Evolutionary conservation across 92 coral and sea anemone genomes (phyloP), one percentile per base, ranked within the genome.

Genomic region (Plumapathes pennacea): DNA sequence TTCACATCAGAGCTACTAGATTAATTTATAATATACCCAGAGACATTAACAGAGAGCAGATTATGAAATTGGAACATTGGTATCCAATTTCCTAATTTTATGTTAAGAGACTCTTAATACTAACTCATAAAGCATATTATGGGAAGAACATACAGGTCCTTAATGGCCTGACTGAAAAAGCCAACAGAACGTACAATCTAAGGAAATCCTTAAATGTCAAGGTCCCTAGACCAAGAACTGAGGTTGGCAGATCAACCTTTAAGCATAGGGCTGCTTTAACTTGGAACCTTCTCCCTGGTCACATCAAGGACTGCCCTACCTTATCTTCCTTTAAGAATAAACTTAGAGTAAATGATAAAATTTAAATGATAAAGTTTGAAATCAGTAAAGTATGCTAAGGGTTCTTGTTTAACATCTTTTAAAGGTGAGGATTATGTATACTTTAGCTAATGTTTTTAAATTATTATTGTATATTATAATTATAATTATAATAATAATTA

Each of bases 211-310:
- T 65, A 30, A 50, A 65, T 42, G 28, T 51, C 28, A 51, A 65
- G 32, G 25, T 65, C n/a, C 21, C 46, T 30, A 65, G 60, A 21
- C 51, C 52, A 52, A 54, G 42, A 40, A 38, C 65, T 36, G 75
- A 67, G 30, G 33, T 24, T 15, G 68, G 68, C 36, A 61, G 68
- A 42, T 42, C 68, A 10, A 26, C 68, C 4, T 53, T 67, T n/a
- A 54, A 43, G 27, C 54, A 28, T 30, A 53, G 75, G 19, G 75
- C 54, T n/a, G 54, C 75, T n/a, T 2, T 67, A 27, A 27, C 55
- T 3, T 63, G 71, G 71, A 63, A 63, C n/a, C n/a, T 37, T n/a
- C 71, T 63, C 18, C 71, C 71, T 25, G 46, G 48, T 11, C 38
- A 32, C 22, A 63, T 49, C 22, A 63, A 63, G 40, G 33, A 1